phyloP scores from a whole-genome alignment of 2,888 invertebrate species.

The Lithosia quadra region DNA sequence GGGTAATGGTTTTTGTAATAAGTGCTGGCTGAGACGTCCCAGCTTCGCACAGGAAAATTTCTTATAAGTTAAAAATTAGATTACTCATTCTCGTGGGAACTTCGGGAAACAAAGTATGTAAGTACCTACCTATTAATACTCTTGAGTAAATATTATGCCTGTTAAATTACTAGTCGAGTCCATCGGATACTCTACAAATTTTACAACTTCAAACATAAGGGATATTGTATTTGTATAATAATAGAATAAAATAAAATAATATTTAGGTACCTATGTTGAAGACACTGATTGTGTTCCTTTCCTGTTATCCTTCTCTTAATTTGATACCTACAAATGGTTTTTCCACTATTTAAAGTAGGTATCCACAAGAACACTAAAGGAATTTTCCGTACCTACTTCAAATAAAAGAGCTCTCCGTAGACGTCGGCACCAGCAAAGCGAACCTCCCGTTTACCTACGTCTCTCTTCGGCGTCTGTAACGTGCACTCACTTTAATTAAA shows the following conservation, averaged over 20 bases:
- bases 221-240: neutral
- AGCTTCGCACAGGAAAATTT: neutral
- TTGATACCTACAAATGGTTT: neutral
- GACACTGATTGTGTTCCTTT: neutral
- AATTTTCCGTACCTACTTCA: constrained; percentile 53
- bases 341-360: constrained; percentile 40
- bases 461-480: constrained; percentile 62
- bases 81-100: neutral
- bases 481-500: constrained; percentile 78
- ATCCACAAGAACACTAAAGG: constrained; percentile 41
- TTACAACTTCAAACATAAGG: neutral
- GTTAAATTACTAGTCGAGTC: too few species aligned
- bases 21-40: neutral
- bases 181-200: neutral
- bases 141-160: neutral
- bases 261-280: neutral
- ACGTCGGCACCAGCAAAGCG: constrained; percentile 53
- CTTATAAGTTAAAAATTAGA: neutral
- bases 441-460: constrained; percentile 65
- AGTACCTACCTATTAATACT: neutral
- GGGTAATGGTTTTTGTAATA: constrained; percentile 21
- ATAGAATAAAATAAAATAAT: neutral
- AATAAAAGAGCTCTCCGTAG: constrained; percentile 59
- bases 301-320: neutral
- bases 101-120: neutral